These are phyloP conservation scores for Drosophila buzzatii DNA, from an alignment of 2,888 invertebrate genomes.

Conservation along the genomic window DNA sequence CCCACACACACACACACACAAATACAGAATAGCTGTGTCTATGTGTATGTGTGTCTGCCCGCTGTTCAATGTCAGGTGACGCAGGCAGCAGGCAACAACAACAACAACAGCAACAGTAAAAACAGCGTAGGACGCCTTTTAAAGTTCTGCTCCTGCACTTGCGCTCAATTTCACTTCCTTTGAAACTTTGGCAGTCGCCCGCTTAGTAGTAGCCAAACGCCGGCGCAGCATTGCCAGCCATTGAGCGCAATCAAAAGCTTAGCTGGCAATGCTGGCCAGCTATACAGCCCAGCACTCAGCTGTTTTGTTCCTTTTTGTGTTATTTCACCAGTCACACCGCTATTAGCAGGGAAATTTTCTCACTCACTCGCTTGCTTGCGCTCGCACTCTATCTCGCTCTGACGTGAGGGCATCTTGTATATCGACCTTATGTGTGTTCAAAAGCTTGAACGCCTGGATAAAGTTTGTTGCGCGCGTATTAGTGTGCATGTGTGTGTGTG, in stretches of 20 bases:
- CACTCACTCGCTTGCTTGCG: slow-evolving; percentile 8
- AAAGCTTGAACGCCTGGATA: slow-evolving; percentile 65
- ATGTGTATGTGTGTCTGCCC: slow-evolving; percentile 40
- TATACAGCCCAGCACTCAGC: slow-evolving; percentile 51
- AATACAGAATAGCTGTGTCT: slow-evolving; percentile 15
- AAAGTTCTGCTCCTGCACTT: slow-evolving; percentile 70
- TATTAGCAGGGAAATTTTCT: slow-evolving; percentile 41
- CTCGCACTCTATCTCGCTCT: slow-evolving; percentile 40
- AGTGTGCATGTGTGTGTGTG: slow-evolving; percentile 12
- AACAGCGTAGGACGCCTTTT: slow-evolving; percentile 51
- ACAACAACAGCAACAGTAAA: slow-evolving; percentile 17
- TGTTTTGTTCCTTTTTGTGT: slow-evolving; percentile 58
- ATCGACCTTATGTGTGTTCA: slow-evolving; percentile 66
- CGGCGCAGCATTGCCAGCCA: slow-evolving; percentile 71
- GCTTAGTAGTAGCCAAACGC: slow-evolving; percentile 64
- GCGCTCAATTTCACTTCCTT: slow-evolving; percentile 72
- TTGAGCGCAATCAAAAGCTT: slow-evolving; percentile 19
- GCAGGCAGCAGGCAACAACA: slow-evolving; percentile 44
- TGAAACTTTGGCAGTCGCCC: slow-evolving; percentile 57
- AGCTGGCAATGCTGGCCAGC: slow-evolving; percentile 59
- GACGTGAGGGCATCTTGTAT: slow-evolving; percentile 63
- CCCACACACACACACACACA: slow-evolving; percentile 34
- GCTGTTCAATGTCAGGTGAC: slow-evolving; percentile 83
- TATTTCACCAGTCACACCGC: neutral
- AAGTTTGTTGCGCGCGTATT: slow-evolving; percentile 45